Base-by-base conservation (phyloP, 64 coral and sea anemone genomes). In the Trachythela sp. region DNA sequence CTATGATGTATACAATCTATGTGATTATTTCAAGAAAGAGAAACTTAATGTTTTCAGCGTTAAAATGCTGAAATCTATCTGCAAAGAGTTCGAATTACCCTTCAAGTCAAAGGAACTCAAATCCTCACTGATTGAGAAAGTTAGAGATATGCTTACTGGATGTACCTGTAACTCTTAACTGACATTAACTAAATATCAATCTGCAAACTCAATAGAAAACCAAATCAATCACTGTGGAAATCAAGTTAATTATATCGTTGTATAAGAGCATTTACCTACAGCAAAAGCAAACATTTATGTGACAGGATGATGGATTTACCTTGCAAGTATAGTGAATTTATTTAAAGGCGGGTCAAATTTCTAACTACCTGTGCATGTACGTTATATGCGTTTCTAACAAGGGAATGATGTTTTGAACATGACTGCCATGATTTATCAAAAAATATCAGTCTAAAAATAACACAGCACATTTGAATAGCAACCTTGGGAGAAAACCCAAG, bases 21-120 rank as follows among this genome's bases (percentile, higher is more conserved):
- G 84, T 48, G 84, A 85, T 7, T 49, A 48, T 48, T 85, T 40
- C 40, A 29, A 85, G 40, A 85, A 85, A 48, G 48, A 85, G 17
- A 41, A 85, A 49, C 84, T 85, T 49, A 27, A 41, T 13, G 29
- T 48, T n/a, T 85, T 85, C 84, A 85, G 18, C 18, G 84, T 85
- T 85, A 85, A 85, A 50, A 48, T 85, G 84, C 37, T 85, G 48
- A 85, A 85, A 50, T 41, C 40, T 41, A 85, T 85, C 84, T 85
- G 84, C 84, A 85, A 40, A 27, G 40, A 85, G 40, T 85, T 85
- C 40, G 84, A 85, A 50, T 48, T 85, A 48, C 84, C 40, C 24
- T 20, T 85, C 48, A 85, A 85, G 48, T 85, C 84, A 24, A 64
- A 64, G 56, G 24, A 64, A 0, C 56, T 64, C 56, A 64, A 64